These are phyloP conservation scores for Venustoraphidia nigricollis DNA, from an alignment of 2,888 invertebrate species.

Conservation along the genomic window DNA sequence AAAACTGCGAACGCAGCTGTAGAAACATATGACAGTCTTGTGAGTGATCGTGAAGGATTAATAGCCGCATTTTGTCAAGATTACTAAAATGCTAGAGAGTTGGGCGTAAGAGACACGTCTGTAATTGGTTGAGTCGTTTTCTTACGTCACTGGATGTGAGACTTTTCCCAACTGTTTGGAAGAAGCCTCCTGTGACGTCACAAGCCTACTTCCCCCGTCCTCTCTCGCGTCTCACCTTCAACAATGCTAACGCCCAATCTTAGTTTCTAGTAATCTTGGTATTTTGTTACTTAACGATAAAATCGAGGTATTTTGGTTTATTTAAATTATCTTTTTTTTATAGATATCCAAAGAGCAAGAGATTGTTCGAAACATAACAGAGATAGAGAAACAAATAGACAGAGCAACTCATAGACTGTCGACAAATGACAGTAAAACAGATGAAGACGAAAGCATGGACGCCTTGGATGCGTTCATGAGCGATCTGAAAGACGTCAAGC, in stretches of 20 bases:
- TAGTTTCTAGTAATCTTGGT: no score
- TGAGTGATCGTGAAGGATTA: slow-evolving; percentile 20
- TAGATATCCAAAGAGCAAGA: slow-evolving; percentile 44
- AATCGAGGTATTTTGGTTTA: no score
- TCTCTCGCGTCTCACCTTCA: no score
- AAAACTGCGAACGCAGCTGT: slow-evolving; percentile 38
- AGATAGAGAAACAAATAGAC: slow-evolving; percentile 38
- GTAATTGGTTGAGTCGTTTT: no score
- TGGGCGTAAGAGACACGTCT: no score
- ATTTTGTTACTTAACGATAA: no score
- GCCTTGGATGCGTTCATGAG: slow-evolving; percentile 77
- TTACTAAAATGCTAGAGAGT: no score
- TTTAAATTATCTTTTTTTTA: slow-evolving; percentile 10
- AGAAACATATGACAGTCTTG: slow-evolving; percentile 51
- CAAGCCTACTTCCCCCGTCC: no score
- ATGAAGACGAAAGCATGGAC: slow-evolving; percentile 38
- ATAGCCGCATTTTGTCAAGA: slow-evolving; percentile 3
- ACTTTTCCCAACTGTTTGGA: no score
- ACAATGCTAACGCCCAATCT: no score
- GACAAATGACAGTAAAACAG: slow-evolving; percentile 25
- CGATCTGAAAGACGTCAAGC: slow-evolving; percentile 32
- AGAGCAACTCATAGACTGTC: slow-evolving; percentile 27
- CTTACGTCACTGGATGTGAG: no score
- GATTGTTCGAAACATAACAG: slow-evolving; percentile 34
- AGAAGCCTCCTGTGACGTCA: no score